phyloP scores from a whole-genome alignment of 2,888 invertebrate genomes.

The Nephrocerus scutellatus region DNA sequence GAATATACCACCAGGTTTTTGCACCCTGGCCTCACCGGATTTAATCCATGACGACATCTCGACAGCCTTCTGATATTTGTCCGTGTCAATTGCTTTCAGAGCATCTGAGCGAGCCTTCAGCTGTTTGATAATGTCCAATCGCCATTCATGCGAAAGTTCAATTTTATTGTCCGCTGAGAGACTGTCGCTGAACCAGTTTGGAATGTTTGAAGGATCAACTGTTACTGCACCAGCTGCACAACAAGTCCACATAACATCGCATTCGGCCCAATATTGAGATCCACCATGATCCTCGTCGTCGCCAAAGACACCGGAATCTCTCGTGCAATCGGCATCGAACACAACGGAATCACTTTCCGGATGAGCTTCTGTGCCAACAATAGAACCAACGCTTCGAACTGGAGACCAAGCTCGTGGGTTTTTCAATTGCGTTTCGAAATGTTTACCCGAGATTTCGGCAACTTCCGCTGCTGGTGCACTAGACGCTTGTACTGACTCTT shows the following conservation, averaged over 20 bases:
- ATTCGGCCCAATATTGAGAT: conserved; percentile 70
- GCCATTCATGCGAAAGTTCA: conserved; percentile 68
- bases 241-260: conserved; percentile 74
- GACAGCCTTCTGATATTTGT: conserved; percentile 67
- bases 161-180: conserved; percentile 49
- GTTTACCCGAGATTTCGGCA: conserved; percentile 57
- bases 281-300: conserved; percentile 62
- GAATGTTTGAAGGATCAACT: conserved; percentile 64
- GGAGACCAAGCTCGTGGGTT: conserved; percentile 83
- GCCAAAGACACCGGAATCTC: conserved; percentile 70
- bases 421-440: conserved; percentile 65
- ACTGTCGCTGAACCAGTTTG: conserved; percentile 70
- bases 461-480: conserved; percentile 45
- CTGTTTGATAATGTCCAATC: conserved; percentile 62
- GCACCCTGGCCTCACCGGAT: conserved; percentile 69
- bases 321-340: conserved; percentile 63
- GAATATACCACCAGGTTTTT: conserved; percentile 51
- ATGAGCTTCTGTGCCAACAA: conserved; percentile 76
- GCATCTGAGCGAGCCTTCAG: conserved; percentile 55
- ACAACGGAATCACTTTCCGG: conserved; percentile 77
- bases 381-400: conserved; percentile 78
- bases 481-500: conserved; percentile 37
- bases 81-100: conserved; percentile 49
- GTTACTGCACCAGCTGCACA: conserved; percentile 74
- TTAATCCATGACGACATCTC: conserved; percentile 83